phyloP scores from a whole-genome alignment of 2,797 vertebrate genomes.

The Muscicapa comitata region DNA sequence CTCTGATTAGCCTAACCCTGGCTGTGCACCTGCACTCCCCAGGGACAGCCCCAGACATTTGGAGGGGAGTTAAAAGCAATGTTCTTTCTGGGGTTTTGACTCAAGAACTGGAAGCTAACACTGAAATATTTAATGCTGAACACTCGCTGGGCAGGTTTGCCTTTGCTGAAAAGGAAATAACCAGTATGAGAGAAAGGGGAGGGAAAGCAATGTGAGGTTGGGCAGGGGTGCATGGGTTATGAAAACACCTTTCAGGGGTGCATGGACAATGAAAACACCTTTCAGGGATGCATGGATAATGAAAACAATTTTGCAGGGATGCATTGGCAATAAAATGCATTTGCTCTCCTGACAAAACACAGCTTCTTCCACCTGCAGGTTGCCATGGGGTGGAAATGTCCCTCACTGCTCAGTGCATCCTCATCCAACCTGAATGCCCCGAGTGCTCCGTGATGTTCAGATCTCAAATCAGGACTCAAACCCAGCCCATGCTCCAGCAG shows the following conservation, averaged over 20 bases:
- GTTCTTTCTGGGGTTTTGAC: not conserved
- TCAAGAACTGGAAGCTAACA: not conserved
- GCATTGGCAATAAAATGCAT: not conserved
- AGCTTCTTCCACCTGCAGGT: not conserved
- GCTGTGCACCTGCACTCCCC: not conserved
- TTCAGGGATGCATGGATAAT: not conserved
- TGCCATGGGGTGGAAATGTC: not conserved
- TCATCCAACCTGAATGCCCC: not conserved
- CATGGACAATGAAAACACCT: not conserved
- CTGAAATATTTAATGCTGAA: not conserved
- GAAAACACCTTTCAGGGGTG: not conserved
- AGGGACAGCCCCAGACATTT: not conserved
- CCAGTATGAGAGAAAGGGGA: not conserved
- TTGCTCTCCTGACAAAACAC: not conserved
- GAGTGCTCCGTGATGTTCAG: not conserved
- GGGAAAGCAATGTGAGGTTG: not conserved
- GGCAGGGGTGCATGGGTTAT: not conserved
- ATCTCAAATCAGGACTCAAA: not conserved
- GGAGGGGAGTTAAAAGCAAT: not conserved
- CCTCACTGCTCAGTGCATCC: not conserved
- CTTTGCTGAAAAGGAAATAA: not conserved
- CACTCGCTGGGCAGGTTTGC: not conserved
- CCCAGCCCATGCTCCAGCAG: not conserved
- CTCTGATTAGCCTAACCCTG: not conserved
- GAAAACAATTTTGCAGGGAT: not conserved